Evolutionary conservation across 2,113 vertebrate genomes (phyloP), one percentile per base, ranked within the genome.

Genomic region (Peucedramus taeniatus): DNA sequence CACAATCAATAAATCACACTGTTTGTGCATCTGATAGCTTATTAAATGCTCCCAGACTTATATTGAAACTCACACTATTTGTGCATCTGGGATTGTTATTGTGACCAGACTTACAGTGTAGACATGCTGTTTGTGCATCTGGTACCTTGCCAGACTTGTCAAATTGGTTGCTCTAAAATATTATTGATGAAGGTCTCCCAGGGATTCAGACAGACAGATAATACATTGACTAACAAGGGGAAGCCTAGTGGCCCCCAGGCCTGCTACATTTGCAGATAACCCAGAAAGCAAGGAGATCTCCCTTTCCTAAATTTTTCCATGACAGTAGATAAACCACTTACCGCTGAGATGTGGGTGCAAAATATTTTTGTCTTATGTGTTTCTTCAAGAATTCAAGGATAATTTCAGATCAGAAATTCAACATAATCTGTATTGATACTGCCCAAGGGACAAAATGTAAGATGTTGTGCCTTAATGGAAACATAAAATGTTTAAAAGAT

Each of bases 191-290:
- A 33, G 26, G 10, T 54, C 8, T 69, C 30, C 30, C 40, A 76
- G n/a, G 21, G 30, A 27, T 51, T 54, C 35, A 49, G 53, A 31
- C 39, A 60, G 45, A 22, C 7, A 60, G 21, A 23, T 54, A 27
- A 49, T 23, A 23, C 6, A 31, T 3, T 0, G 0, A 24, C 7
- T 17, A 61, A 54, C 17, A 40, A 11, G 22, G 30, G 26, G 30
- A 61, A 69, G 6, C 40, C 70, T 35, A 27, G n/a, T 31, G 30
- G 13, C 17, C 30, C 37, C 21, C n/a, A 68, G 47, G 30, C 26
- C 39, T 40, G 21, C 17, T 83, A 15, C n/a, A 40, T 35, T n/a
- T 89, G 14, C 30, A 61, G 17, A 31, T 35, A 31, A 54, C 7
- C 35, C 47, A 69, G 47, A 54, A 53, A 47, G 5, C 28, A 47